These are phyloP conservation scores for Thalassophryne amazonica DNA, from an alignment of 2,797 vertebrate species.

Conservation along the genomic window DNA sequence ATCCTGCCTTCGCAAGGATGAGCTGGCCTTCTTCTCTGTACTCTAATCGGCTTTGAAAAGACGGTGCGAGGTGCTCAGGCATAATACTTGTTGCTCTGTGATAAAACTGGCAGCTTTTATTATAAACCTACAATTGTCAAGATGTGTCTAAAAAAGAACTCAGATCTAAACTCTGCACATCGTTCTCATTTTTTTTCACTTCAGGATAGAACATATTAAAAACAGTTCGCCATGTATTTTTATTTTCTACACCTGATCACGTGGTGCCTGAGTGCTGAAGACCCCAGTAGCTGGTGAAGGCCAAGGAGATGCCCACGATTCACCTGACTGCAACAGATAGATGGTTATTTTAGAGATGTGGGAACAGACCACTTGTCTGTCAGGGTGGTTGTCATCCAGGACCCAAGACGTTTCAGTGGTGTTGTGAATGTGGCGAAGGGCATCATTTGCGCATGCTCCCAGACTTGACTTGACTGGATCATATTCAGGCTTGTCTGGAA, in stretches of 20 bases:
- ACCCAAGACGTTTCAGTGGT: too few relatives aligned
- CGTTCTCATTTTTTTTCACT: slow-evolving; percentile 43
- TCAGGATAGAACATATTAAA: slow-evolving; percentile 11
- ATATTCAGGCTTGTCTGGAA: slow-evolving; percentile 1
- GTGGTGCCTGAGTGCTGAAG: too few relatives aligned
- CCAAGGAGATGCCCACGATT: too few relatives aligned
- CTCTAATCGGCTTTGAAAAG: slow-evolving; percentile 71
- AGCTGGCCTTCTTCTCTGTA: slow-evolving; percentile 55
- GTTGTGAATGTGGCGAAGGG: too few relatives aligned
- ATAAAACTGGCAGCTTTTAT: slow-evolving; percentile 70
- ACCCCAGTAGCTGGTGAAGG: too few relatives aligned
- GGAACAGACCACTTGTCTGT: too few relatives aligned
- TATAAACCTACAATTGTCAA: slow-evolving; percentile 64
- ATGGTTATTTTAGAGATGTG: too few relatives aligned
- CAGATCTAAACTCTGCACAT: slow-evolving; percentile 41
- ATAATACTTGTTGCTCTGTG: slow-evolving; percentile 63
- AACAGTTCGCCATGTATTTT: slow-evolving; percentile 23
- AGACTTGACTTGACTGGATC: too few relatives aligned
- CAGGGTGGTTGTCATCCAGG: too few relatives aligned
- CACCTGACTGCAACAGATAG: too few relatives aligned
- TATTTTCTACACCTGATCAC: too few relatives aligned
- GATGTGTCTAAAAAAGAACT: slow-evolving; percentile 56
- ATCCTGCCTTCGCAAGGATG: slow-evolving; percentile 63
- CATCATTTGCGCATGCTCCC: too few relatives aligned
- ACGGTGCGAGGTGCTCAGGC: slow-evolving; percentile 59